Evolutionary conservation across 2,797 vertebrate species (phyloP), one percentile per base, ranked within the genome.

Genomic region (Brachymystax lenok): DNA sequence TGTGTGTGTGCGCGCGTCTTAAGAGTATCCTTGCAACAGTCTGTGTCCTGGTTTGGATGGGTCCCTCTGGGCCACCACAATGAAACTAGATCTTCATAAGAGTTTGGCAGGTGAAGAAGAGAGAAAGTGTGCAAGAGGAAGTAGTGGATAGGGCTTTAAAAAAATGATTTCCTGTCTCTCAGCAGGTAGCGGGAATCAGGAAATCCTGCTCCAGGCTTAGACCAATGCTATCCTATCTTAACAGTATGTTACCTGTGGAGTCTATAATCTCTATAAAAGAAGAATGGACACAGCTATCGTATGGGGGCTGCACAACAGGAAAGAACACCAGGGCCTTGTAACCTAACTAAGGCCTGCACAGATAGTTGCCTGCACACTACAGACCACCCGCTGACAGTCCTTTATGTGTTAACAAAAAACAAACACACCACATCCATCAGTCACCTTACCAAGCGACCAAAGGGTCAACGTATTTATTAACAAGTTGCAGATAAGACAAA

Each of bases 381-480:
- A 69, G 68, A 69, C 35, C 5, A n/a, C 68, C 19, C 66, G 16
- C 7, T 33, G 12, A 7, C 4, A 68, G 28, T 68, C 5, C 14
- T 28, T 16, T 16, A 27, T 68, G 28, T 27, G 27, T 59, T 21
- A 59, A 21, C 56, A 21, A 21, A 59, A 30, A 17, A 35, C 28
- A 52, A 10, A 51, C 50, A 79, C 46, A 72, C 71, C 75, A 56
- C 74, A 82, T 73, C 21, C 74, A 87, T 76, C 78, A 82, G 82
- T 71, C 77, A 81, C 19, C n/a, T 10, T 33, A 73, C 56, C 33
- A 90, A 87, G 21, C 10, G 8, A 63, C 59, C 59, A 63, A 63
- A 63, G 3, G 6, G 59, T 75, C 92, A 91, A 88, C 40, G 3
- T 83, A 74, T 93, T 93, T 92, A 93, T 92, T 92, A 83, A 79